Evolutionary conservation across 2,113 vertebrate genomes (phyloP), one percentile per base, ranked within the genome.

Genomic region (Bos javanicus): DNA sequence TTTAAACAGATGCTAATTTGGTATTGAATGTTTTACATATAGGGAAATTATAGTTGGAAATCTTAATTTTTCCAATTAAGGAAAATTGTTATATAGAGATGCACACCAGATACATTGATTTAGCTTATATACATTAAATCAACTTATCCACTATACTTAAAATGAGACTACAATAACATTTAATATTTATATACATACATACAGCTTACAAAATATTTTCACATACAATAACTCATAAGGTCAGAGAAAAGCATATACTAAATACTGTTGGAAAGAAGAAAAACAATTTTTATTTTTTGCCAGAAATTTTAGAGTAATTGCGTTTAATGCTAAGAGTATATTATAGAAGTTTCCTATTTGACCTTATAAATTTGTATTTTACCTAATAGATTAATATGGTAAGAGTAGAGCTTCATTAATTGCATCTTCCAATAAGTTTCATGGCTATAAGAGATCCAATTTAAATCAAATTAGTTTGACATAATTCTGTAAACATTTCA

Each of bases 1-100:
- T 39, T 92, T 67, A 96, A 89, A 46, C 30, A 96, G 19, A 94
- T 67, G n/a, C n/a, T 64, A 87, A 90, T 95, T 94, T 71, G 39
- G 21, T 84, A 60, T 28, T 60, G 13, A 94, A 17, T 90, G 39
- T 62, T 93, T 81, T 95, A 52, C 23, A 82, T 82, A 56, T n/a
- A 64, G 15, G 1, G 26, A 93, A 52, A 95, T 91, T 93, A 59
- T 67, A 82, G 46, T n/a, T 89, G n/a, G 16, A 96, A 98, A 94
- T 86, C 2, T 64, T 4, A 95, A 91, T 82, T 46, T 88, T 91
- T 91, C 23, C 23, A 74, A 26, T 92, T 94, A 88, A 94, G 7
- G 7, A 92, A 92, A 97, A 93, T 33, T 85, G 13, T 94, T 94
- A 59, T 3, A 36, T 59, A 93, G 36, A 84, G 5, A 83, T 43